Conservation (phyloP, 2,113 vertebrate genomes). For the Atlantisia rogersi region DNA sequence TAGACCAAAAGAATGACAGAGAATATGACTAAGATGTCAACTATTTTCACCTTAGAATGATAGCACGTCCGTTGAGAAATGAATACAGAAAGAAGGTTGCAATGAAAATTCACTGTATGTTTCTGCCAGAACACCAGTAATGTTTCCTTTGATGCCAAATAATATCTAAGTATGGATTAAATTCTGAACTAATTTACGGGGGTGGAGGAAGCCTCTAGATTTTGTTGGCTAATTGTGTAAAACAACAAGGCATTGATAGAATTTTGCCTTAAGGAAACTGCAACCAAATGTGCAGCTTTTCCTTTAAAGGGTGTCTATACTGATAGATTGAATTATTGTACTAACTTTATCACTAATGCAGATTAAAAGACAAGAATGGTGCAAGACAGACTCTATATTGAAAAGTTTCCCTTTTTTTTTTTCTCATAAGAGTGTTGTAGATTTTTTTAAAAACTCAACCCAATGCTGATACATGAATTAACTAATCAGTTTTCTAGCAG, state of each 20-base stretch:
- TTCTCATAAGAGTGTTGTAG: background rate
- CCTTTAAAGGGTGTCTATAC: slow-evolving; percentile 9
- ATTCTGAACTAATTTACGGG: background rate
- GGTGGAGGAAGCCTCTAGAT: background rate
- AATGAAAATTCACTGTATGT: slow-evolving; percentile 27
- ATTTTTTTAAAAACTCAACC: no score
- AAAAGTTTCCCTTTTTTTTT: background rate
- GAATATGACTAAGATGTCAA: background rate
- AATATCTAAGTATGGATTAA: background rate
- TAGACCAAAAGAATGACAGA: background rate
- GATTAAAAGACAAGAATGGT: slow-evolving; percentile 36
- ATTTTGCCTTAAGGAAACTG: slow-evolving; percentile 47
- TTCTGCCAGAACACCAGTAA: slow-evolving; percentile 3
- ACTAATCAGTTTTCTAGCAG: background rate
- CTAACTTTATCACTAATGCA: background rate
- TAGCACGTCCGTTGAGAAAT: slow-evolving; percentile 10
- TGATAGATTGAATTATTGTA: background rate
- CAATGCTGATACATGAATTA: background rate
- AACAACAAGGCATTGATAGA: slow-evolving; percentile 2
- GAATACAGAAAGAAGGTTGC: slow-evolving; percentile 25
- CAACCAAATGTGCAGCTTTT: slow-evolving; percentile 2
- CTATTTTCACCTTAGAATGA: background rate
- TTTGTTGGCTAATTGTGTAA: slow-evolving; percentile 6
- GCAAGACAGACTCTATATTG: background rate
- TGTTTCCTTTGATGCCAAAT: slow-evolving; percentile 33